A percentile compares a stretch with the other conserved stretches of the same genome.
These are phyloP conservation scores for Zootoca vivipara DNA, from an alignment of 2,113 vertebrate genomes.

Conservation along the genomic window DNA sequence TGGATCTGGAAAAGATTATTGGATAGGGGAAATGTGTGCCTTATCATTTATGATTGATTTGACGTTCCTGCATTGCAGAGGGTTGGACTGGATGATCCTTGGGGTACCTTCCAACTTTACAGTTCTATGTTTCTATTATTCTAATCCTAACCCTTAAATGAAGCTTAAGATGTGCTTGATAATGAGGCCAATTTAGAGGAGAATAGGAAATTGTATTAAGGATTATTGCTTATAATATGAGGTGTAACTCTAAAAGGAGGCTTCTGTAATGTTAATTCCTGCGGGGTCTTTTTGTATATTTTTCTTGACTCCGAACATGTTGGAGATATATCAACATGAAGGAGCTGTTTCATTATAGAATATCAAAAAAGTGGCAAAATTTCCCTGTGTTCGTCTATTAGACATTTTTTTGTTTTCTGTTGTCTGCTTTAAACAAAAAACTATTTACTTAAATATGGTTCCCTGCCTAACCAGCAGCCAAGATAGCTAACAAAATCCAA, in stretches of 20 bases:
- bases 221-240: not conserved
- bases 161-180: not conserved
- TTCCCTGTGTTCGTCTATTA: too few relatives aligned
- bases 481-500: not conserved
- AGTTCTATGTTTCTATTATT: too few relatives aligned
- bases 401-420: too few relatives aligned
- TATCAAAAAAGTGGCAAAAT: not conserved
- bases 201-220: not conserved
- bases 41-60: too few relatives aligned
- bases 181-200: not conserved
- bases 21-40: not conserved
- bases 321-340: not conserved
- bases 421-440: too few relatives aligned
- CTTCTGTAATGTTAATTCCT: not conserved
- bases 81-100: too few relatives aligned
- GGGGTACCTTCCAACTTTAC: too few relatives aligned
- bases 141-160: not conserved
- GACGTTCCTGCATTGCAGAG: too few relatives aligned
- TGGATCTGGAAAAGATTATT: not conserved
- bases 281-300: not conserved
- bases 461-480: not conserved
- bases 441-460: too few relatives aligned
- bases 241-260: not conserved
- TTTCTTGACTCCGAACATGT: not conserved
- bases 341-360: not conserved